Evolutionary conservation across 2,113 vertebrate genomes (phyloP), one percentile per base, ranked within the genome.

Genomic region (Mugil cephalus): DNA sequence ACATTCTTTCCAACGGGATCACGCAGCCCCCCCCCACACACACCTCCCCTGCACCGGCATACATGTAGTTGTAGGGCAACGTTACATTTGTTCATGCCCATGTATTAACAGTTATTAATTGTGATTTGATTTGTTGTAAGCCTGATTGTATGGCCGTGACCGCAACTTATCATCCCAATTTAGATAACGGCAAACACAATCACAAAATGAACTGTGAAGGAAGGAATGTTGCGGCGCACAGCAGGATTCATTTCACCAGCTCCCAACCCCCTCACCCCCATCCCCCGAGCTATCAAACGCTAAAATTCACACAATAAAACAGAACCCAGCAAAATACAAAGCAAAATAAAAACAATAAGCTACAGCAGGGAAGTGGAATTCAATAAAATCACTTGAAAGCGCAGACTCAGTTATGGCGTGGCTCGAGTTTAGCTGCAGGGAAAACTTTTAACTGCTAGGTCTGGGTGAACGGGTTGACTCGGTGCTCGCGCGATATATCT

Each of bases 351-450:
- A 85, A 81, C 43, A 76, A 79, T 69, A 82, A 65, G 70, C n/a
- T 65, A 68, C 35, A 85, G 73, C 67, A 72, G 75, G 55, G 66
- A 85, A 77, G 65, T 81, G 74, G 77, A 83, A 77, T 85, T 82
- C 84, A 77, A 85, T 89, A 87, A 89, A 82, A 74, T 38, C 68
- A 89, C 71, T 84, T 84, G 64, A 81, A 83, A 81, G 74, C 18
- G 1, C 73, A 79, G 56, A 73, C 58, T 88, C 56, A 78, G 69
- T 89, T 89, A 90, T 78, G 79, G 79, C 76, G 45, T 63, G 65
- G 56, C 61, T 74, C 58, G 63, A 75, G 68, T 85, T 82, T 76
- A 77, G 79, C 80, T 71, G 60, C 40, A 84, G 74, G 80, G 18
- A 58, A 82, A 87, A 87, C 75, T 69, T 84, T 85, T 74, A 87